Percentiles rank a stretch among this genome's conserved stretches.
These are phyloP conservation scores for Scelioninae gen. 1 DNA, from an alignment of 2,888 invertebrate genomes.

Conservation along the genomic window DNA sequence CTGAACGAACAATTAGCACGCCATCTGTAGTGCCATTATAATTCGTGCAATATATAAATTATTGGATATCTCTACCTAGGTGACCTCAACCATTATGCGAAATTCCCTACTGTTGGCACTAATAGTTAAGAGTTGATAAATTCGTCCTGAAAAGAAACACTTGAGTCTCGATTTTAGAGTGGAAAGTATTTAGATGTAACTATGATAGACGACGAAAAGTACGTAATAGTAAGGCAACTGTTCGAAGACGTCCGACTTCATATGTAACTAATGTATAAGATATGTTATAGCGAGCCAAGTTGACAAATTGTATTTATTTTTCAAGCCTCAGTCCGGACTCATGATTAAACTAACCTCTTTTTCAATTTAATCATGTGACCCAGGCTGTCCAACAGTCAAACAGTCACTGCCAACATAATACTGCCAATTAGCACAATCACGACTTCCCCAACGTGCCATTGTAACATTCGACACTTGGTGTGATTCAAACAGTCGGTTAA, in stretches of 20 bases:
- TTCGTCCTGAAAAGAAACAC: slow-evolving; percentile 60
- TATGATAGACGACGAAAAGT: slow-evolving; percentile 24
- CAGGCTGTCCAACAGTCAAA: neutral
- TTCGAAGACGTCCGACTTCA: slow-evolving; percentile 56
- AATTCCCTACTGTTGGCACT: slow-evolving; percentile 35
- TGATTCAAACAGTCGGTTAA: slow-evolving; percentile 26
- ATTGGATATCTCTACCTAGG: too few relatives aligned
- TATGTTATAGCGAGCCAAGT: slow-evolving; percentile 38
- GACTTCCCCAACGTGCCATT: slow-evolving; percentile 26
- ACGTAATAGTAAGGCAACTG: slow-evolving; percentile 44
- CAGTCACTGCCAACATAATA: slow-evolving; percentile 30
- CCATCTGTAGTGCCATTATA: slow-evolving; percentile 47
- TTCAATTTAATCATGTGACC: too few relatives aligned
- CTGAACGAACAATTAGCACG: slow-evolving; percentile 24
- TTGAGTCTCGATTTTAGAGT: slow-evolving; percentile 43
- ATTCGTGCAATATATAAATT: slow-evolving; percentile 40
- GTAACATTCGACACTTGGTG: slow-evolving; percentile 6
- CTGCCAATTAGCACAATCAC: slow-evolving; percentile 24
- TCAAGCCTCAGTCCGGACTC: slow-evolving; percentile 16
- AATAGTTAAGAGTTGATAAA: slow-evolving; percentile 55
- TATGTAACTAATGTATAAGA: slow-evolving; percentile 48
- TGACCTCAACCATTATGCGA: slow-evolving; percentile 8
- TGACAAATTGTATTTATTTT: slow-evolving; percentile 60
- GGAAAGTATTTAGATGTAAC: slow-evolving; percentile 59
- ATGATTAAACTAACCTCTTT: neutral